Conservation (phyloP, 2,888 invertebrate genomes). For the Abrostola triplasia region DNA sequence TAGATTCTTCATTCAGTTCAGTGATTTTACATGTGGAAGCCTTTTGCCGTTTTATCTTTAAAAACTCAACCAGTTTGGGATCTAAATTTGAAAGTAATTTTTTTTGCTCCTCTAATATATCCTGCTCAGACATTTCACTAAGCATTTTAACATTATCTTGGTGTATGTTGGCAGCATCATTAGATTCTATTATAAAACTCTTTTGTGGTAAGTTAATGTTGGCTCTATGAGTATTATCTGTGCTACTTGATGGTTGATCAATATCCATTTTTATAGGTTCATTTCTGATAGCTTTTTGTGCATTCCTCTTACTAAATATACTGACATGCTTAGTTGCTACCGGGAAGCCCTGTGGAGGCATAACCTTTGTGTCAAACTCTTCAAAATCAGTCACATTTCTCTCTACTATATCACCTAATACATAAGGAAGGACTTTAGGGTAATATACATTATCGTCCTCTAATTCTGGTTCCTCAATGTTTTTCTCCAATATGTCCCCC, state of each 20-base stretch:
- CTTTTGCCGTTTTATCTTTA: conserved; percentile 80
- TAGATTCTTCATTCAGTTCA: conserved; percentile 23
- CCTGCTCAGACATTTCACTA: conserved; percentile 90
- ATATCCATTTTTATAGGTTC: conserved; percentile 66
- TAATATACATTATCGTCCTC: conserved; percentile 83
- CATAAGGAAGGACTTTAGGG: conserved; percentile 79
- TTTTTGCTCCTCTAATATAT: conserved; percentile 92
- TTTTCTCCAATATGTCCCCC: conserved; percentile 78
- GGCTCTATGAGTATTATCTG: conserved; percentile 16
- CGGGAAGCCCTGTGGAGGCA: conserved; percentile 86
- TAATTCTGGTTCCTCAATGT: conserved; percentile 47
- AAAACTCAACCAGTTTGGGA: conserved; percentile 91
- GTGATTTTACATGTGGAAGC: conserved; percentile 12
- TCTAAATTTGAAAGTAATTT: conserved; percentile 90
- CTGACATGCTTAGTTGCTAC: conserved; percentile 78
- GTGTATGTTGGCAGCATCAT: conserved; percentile 90
- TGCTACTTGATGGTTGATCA: conserved; percentile 57
- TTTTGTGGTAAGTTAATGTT: conserved; percentile 68
- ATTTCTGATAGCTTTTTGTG: conserved; percentile 31
- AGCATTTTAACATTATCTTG: conserved; percentile 91
- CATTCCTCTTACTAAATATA: conserved; percentile 64
- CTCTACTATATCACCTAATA: conserved; percentile 89
- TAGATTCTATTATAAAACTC: conserved; percentile 83
- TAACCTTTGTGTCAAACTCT: conserved; percentile 61
- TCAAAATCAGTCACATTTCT: conserved; percentile 69